Percentiles rank a stretch among this genome's conserved stretches.
Evolutionary conservation across 2,113 vertebrate genomes (phyloP).

Genomic region (Cryptomyrus ogoouensis): DNA sequence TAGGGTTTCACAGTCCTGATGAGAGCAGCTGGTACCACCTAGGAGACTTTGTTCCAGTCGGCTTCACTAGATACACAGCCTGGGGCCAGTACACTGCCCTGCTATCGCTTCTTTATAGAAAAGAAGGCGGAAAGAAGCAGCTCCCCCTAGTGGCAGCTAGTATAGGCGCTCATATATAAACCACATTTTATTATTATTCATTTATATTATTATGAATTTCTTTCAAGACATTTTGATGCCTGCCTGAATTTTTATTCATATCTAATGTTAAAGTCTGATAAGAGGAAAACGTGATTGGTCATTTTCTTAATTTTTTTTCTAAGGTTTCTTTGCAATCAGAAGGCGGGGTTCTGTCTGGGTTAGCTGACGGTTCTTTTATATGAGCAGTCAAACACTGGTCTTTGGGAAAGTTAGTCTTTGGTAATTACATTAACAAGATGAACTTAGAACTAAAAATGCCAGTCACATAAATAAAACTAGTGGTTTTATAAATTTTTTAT

Average conservation of each 20-base stretch:
- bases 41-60: neutral
- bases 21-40: neutral
- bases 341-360: neutral
- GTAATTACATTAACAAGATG: neutral
- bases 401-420: neutral
- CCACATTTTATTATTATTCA: neutral
- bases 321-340: neutral
- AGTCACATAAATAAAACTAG: neutral
- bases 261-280: neutral
- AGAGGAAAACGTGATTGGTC: neutral
- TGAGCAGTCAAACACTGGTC: neutral
- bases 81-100: neutral
- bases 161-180: neutral
- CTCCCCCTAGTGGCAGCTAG: neutral
- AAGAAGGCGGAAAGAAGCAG: neutral
- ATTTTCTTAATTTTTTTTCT: neutral
- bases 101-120: neutral
- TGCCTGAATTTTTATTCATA: neutral
- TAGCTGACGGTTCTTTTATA: neutral
- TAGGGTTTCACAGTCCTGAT: neutral
- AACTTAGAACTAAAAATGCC: neutral
- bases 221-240: neutral
- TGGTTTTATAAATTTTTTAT: neutral
- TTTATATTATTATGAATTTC: neutral
- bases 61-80: neutral